Conservation (phyloP, 2,113 vertebrate genomes). For the Synchiropus splendidus region DNA sequence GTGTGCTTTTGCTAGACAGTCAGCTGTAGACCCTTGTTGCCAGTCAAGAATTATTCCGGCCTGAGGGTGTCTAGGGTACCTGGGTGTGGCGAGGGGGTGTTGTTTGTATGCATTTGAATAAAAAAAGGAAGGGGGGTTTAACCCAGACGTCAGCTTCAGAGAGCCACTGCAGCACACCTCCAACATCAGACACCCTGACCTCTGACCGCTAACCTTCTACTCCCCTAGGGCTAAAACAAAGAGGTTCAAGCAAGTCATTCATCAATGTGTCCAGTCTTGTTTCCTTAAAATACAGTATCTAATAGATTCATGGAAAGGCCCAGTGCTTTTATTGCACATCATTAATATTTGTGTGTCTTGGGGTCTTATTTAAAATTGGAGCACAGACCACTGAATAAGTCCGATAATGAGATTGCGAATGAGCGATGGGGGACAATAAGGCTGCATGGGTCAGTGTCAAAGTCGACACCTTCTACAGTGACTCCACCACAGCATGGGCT, state of each 20-base stretch:
- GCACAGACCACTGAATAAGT: neutral
- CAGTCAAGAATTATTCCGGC: constrained; percentile 40
- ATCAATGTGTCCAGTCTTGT: constrained; percentile 8
- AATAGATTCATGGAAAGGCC: neutral
- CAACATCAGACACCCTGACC: constrained; percentile 23
- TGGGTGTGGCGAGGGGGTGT: constrained; percentile 32
- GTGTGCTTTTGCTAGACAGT: constrained; percentile 23
- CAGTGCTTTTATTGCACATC: neutral
- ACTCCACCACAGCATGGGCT: constrained; percentile 21
- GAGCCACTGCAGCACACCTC: constrained; percentile 27
- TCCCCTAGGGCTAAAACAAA: constrained; percentile 34
- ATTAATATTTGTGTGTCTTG: neutral
- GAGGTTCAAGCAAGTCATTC: constrained; percentile 14
- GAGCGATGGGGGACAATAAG: constrained; percentile 19
- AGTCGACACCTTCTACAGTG: constrained; percentile 25
- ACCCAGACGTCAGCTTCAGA: constrained; percentile 19
- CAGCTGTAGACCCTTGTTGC: constrained; percentile 31
- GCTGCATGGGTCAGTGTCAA: constrained; percentile 4
- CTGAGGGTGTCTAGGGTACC: constrained; percentile 22
- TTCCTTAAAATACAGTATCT: neutral
- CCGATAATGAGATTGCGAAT: constrained; percentile 23
- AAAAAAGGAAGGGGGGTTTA: constrained; percentile 18
- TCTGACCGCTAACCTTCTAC: constrained; percentile 27
- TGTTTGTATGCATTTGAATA: constrained; percentile 6
- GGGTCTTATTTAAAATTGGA: too few relatives aligned